These are phyloP conservation scores for Atrina japonica DNA, from an alignment of 2,888 invertebrate species.

Conservation along the genomic window DNA sequence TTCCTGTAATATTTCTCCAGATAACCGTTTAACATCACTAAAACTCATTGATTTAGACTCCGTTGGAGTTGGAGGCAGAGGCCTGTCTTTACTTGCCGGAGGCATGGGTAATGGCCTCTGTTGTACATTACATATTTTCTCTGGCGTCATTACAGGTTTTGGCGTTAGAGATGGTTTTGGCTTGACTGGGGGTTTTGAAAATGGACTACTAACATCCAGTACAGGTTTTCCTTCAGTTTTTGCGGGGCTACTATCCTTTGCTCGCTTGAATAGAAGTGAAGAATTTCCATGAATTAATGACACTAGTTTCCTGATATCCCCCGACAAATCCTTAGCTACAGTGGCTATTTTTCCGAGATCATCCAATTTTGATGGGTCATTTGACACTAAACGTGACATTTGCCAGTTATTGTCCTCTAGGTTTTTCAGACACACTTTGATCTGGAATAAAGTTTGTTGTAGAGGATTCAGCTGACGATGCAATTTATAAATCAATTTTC, in stretches of 20 bases:
- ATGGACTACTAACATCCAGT: conserved; percentile 27
- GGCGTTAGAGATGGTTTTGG: conserved; percentile 58
- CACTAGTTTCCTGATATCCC: conserved; percentile 93
- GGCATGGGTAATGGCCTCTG: conserved; percentile 82
- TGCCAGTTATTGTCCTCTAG: conserved; percentile 75
- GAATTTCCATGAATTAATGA: conserved; percentile 89
- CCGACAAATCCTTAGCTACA: conserved; percentile 91
- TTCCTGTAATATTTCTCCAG: conserved; percentile 49
- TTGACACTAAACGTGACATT: conserved; percentile 60
- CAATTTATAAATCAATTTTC: conserved; percentile 72
- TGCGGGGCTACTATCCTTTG: conserved; percentile 50
- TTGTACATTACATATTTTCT: conserved; percentile 84
- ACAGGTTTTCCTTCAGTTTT: conserved; percentile 16
- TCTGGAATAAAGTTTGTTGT: conserved; percentile 66
- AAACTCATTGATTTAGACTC: conserved; percentile 40
- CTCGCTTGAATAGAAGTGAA: conserved; percentile 71
- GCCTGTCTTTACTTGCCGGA: conserved; percentile 62
- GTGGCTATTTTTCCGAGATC: conserved; percentile 93
- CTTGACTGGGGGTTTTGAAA: conserved; percentile 60
- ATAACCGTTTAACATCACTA: conserved; percentile 53
- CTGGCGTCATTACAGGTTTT: conserved; percentile 43
- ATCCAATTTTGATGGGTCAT: conserved; percentile 85
- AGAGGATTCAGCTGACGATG: conserved; percentile 71
- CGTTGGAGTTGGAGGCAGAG: conserved; percentile 64
- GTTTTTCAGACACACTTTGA: conserved; percentile 63